Evolutionary conservation across 2,797 vertebrate genomes (phyloP).

Genomic region (Enoplosus armatus): DNA sequence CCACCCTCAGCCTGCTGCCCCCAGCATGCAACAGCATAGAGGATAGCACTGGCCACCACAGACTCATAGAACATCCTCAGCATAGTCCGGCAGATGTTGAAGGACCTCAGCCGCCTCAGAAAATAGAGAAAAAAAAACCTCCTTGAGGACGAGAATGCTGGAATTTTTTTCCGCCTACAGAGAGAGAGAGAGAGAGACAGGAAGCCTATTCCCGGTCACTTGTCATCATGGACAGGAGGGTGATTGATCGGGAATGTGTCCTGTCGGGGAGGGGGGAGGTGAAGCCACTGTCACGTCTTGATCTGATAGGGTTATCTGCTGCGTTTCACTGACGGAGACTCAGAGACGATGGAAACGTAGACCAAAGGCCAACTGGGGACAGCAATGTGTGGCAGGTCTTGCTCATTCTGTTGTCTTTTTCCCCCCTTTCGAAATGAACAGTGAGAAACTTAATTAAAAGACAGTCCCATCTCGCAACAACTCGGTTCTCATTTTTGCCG

Average conservation of each 20-base stretch:
- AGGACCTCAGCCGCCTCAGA: too few species aligned
- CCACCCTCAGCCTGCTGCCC: too few species aligned
- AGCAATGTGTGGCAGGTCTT: not conserved
- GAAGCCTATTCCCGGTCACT: conserved; percentile 7
- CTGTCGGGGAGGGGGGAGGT: conserved; percentile 5
- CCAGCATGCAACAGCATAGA: too few species aligned
- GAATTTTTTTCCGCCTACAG: not conserved
- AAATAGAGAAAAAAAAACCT: too few species aligned
- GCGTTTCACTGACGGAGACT: not conserved
- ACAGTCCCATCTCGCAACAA: not conserved
- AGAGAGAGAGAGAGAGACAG: conserved; percentile 15
- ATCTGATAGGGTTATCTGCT: conserved; percentile 8
- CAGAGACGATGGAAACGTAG: not conserved
- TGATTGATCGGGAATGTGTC: conserved; percentile 50
- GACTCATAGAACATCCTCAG: too few species aligned
- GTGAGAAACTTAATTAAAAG: not conserved
- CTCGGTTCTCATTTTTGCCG: not conserved
- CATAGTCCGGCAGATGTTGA: too few species aligned
- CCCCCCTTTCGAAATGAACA: not conserved
- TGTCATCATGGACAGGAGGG: conserved; percentile 25
- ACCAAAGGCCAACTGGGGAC: not conserved
- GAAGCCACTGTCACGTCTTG: conserved; percentile 8
- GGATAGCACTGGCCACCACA: too few species aligned
- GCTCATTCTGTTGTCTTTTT: not conserved
- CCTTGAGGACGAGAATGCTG: conserved; percentile 12